Percentiles rank a stretch among this genome's conserved stretches.
phyloP scores from a whole-genome alignment of 1,140 invertebrate genomes.

The Neodiprion fabricii region DNA sequence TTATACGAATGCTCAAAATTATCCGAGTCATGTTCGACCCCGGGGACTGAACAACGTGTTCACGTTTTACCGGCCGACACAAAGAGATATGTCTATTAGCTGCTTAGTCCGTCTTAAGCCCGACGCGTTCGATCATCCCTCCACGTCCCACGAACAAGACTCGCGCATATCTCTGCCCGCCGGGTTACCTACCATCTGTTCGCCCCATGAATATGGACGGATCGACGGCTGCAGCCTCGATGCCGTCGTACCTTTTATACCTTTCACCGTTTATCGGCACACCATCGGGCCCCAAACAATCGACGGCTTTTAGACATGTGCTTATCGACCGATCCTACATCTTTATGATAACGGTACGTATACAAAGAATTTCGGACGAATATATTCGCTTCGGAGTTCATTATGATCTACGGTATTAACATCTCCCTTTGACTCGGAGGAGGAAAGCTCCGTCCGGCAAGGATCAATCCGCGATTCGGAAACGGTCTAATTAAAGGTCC shows the following conservation, averaged over 20 bases:
- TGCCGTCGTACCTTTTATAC: too few species aligned
- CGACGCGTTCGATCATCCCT: neutral
- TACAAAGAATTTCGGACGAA: too few species aligned
- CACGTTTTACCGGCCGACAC: neutral
- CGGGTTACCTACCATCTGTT: too few species aligned
- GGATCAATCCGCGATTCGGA: neutral
- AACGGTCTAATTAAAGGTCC: neutral
- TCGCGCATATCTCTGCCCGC: neutral
- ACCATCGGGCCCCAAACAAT: neutral
- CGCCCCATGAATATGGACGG: too few species aligned
- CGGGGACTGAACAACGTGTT: neutral
- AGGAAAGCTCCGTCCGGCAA: too few species aligned
- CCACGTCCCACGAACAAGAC: neutral
- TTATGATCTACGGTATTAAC: too few species aligned
- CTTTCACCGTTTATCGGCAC: neutral
- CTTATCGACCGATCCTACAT: too few species aligned
- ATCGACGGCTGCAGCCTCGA: too few species aligned
- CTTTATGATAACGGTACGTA: too few species aligned
- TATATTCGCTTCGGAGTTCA: too few species aligned
- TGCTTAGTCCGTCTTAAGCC: neutral
- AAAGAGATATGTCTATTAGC: conserved; percentile 5
- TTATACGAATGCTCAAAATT: conserved; percentile 7
- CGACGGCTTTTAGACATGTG: too few species aligned
- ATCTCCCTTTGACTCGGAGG: too few species aligned
- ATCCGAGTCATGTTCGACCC: conserved; percentile 3